Evolutionary conservation across 2,797 vertebrate genomes (phyloP), one percentile per base, ranked within the genome.

Genomic region (Melanotaenia trifasciata): DNA sequence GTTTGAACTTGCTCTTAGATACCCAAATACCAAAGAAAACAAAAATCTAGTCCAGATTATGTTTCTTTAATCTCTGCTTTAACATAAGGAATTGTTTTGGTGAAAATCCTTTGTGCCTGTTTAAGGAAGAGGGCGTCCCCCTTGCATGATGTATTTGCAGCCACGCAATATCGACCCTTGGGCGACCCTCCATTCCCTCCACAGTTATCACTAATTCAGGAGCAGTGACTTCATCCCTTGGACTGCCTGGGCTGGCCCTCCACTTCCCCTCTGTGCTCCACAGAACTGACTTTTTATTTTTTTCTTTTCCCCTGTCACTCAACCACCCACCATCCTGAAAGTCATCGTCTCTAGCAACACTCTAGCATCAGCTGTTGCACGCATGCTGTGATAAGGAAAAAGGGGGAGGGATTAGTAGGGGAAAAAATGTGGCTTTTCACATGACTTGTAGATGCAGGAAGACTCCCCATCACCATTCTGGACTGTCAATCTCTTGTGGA

Each of bases 211-310:
- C 78, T 80, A 73, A 84, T 70, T 87, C 79, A 86, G 76, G 72
- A 85, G 82, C 40, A 57, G 69, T 90, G 88, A 90, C 88, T 81
- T 92, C 90, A 89, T 81, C 64, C 57, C 74, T 57, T 71, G 12
- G 35, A 65, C 62, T 38, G 80, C 38, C 68, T 36, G 59, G 47
- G 68, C 78, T 36, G 57, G 53, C 70, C 73, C 64, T 65, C 57
- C 51, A 35, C 33, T 79, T 67, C 72, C 67, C 59, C 70, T 73
- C 70, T 3, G 28, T 58, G 58, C 59, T 77, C 51, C 26, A 64
- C 51, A 66, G 47, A 69, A 64, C 69, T 28, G 51, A 35, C 14
- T 36, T 14, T 35, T 58, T 67, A 28, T 14, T 28, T 60, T 60
- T 40, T 40, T 50, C 11, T 18, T 28, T 51, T n/a, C 43, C 35